Evolutionary conservation across 1,140 invertebrate genomes (phyloP).

Genomic region (Euwallacea similis): DNA sequence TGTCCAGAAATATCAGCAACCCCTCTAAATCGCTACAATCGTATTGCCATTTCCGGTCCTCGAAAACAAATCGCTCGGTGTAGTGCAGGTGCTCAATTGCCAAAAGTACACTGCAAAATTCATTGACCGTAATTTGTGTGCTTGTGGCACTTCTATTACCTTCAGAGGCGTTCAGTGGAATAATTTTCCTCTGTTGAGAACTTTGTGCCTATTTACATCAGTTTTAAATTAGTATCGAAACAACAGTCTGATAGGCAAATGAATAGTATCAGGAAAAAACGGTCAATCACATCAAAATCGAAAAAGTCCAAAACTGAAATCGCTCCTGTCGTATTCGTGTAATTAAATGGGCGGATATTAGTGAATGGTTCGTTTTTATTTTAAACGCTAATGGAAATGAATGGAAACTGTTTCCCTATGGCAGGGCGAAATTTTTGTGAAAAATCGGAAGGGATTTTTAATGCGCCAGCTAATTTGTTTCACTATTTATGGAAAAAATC

Average conservation of each 20-base stretch:
- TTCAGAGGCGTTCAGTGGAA: constrained; percentile 11
- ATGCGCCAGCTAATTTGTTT: no score
- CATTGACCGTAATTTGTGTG: constrained; percentile 9
- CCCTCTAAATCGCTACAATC: neutral
- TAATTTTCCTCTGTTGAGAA: constrained; percentile 6
- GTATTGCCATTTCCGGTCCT: constrained; percentile 5
- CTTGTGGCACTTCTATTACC: constrained; percentile 16
- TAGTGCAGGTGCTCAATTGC: constrained; percentile 5
- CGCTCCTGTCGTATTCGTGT: neutral
- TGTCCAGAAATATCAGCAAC: constrained; percentile 4
- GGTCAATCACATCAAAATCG: no score
- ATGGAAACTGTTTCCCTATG: neutral
- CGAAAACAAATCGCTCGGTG: constrained; percentile 16
- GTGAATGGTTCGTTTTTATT: neutral
- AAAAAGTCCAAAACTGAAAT: no score
- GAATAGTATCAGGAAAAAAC: no score
- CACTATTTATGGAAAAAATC: no score
- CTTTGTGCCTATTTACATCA: no score
- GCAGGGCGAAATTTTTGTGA: neutral
- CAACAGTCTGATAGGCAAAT: no score
- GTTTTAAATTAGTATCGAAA: no score
- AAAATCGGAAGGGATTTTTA: neutral
- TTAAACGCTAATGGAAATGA: neutral
- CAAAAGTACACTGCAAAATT: constrained; percentile 16
- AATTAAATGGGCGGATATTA: neutral